Evolutionary conservation across 2,797 vertebrate genomes (phyloP), one percentile per base, ranked within the genome.

Genomic region (Poeciliopsis paucimaculata): DNA sequence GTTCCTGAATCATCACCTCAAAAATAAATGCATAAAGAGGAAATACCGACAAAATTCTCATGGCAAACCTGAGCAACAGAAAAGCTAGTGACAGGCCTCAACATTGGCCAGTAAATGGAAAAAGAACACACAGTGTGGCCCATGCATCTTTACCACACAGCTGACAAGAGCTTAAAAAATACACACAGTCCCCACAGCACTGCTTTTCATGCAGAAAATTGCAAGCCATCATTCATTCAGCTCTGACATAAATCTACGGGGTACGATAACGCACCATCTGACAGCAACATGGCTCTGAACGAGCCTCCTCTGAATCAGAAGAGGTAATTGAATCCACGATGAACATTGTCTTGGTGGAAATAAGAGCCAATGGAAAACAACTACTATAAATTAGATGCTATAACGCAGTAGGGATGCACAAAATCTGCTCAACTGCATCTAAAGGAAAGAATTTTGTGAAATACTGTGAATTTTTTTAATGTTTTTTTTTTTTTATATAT

Each of bases 191-290:
- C 87, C 80, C 82, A 83, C 88, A 80, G 78, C 82, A 53, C 84
- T 26, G 78, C 85, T 76, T 93, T 87, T 91, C 94, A 93, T 88
- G 93, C 94, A 91, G 94, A 95, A 96, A 96, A 96, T 95, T 94
- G 94, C 91, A 95, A 94, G 92, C 91, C 92, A 93, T 95, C 92
- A 91, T 86, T 95, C 92, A 91, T 86, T 95, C 92, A 94, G 94
- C 91, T 85, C 75, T 3, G 86, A 91, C 93, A 93, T 92, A 93
- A 94, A 94, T 93, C 89, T 91, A 83, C 62, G 77, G 82, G 89
- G 84, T 82, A 84, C 90, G 80, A 80, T 83, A 89, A 90, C 77
- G 85, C 39, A 68, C 36, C 90, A 90, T 86, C 82, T 18, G 81
- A 86, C 87, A 88, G 89, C 91, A 92, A 87, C 92, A 90, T 73